These are phyloP conservation scores for Salvelinus sp. DNA, from an alignment of 2,113 vertebrate species.

Conservation along the genomic window DNA sequence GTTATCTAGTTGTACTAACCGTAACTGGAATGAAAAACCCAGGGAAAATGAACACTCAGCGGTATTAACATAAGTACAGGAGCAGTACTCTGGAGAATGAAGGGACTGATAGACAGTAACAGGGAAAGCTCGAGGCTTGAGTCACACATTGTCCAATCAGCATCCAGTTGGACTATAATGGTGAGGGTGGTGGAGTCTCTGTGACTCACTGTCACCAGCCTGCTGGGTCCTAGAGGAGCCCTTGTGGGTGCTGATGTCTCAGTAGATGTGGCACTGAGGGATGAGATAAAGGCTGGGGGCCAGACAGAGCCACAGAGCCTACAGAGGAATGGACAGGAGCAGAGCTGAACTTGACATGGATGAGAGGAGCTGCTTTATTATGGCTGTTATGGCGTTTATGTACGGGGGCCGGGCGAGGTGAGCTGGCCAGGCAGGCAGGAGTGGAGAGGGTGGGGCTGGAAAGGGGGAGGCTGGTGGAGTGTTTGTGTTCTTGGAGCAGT, in stretches of 20 bases:
- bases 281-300: conserved; percentile 9
- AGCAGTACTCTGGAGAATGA: neutral
- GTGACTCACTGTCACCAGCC: conserved; percentile 24
- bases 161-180: neutral
- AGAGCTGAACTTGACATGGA: conserved; percentile 26
- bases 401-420: neutral
- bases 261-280: conserved; percentile 52
- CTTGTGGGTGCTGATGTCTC: conserved; percentile 50
- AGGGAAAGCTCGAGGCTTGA: conserved; percentile 22
- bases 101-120: conserved; percentile 8
- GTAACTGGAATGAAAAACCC: conserved; percentile 22
- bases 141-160: conserved; percentile 45
- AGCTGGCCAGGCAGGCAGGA: too few species aligned
- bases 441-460: neutral
- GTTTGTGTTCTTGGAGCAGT: neutral
- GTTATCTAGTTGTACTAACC: conserved; percentile 12
- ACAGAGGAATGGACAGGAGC: conserved; percentile 33
- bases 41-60: neutral
- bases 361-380: conserved; percentile 27
- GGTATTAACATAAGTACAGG: neutral
- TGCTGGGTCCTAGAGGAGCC: conserved; percentile 31
- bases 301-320: conserved; percentile 43
- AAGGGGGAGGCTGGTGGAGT: conserved; percentile 38
- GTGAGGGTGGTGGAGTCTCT: neutral
- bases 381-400: neutral